These are phyloP conservation scores for Rhinolophus sinicus DNA, from an alignment of 2,113 vertebrate genomes.

Conservation along the genomic window DNA sequence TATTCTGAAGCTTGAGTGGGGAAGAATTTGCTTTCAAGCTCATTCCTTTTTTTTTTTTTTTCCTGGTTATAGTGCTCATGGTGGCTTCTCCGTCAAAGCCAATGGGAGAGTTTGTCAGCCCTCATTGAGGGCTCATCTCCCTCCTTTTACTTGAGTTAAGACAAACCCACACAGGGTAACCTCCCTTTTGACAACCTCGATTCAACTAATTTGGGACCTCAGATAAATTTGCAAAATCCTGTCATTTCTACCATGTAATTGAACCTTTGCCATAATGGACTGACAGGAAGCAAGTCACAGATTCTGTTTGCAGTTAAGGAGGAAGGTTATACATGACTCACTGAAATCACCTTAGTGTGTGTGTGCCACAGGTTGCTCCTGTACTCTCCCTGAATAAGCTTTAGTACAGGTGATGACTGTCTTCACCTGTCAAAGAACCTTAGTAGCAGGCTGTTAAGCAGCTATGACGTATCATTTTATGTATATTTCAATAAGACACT, in stretches of 20 bases:
- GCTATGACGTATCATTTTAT: background rate
- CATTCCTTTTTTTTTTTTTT: background rate
- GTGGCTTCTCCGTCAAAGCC: background rate
- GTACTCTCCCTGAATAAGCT: background rate
- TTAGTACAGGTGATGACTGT: background rate
- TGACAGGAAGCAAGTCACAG: background rate
- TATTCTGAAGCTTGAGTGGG: background rate
- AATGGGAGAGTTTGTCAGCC: background rate
- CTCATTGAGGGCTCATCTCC: fast-evolving
- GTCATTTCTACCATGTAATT: background rate
- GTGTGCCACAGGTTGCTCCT: background rate
- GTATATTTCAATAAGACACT: background rate
- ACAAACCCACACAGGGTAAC: background rate
- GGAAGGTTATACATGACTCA: background rate
- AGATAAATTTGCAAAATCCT: background rate
- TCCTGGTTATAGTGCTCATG: background rate
- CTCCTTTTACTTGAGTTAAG: background rate
- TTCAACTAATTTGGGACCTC: background rate
- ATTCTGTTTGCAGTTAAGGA: background rate
- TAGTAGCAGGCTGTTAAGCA: background rate
- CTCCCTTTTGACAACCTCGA: background rate
- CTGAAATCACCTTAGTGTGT: background rate
- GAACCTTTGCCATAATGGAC: background rate
- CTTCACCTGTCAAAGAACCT: background rate
- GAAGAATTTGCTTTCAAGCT: background rate